A percentile compares a stretch with the other conserved stretches of the same genome.
phyloP scores from a whole-genome alignment of 2,113 vertebrate genomes.

The Octodon degus region DNA sequence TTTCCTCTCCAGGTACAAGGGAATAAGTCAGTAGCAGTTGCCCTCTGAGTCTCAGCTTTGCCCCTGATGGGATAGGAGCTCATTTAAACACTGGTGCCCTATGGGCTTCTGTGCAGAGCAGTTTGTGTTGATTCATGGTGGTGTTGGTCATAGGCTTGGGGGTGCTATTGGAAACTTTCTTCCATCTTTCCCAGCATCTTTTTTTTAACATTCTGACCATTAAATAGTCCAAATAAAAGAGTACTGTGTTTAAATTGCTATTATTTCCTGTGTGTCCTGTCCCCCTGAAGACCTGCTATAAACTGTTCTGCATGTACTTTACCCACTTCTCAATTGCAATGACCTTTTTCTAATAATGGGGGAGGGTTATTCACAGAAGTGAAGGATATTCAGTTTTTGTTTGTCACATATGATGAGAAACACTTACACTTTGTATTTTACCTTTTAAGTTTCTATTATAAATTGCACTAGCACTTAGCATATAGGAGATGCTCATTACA shows the following conservation, averaged over 20 bases:
- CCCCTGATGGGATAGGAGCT: neutral
- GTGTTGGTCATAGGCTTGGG: neutral
- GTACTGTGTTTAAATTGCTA: neutral
- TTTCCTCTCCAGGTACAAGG: conserved; percentile 3
- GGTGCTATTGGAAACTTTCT: neutral
- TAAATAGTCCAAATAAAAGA: neutral
- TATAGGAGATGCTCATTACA: neutral
- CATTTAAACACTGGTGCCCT: neutral
- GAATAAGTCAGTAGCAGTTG: neutral
- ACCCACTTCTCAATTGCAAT: neutral
- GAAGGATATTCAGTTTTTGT: neutral
- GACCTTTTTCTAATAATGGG: conserved; percentile 15
- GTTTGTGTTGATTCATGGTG: neutral
- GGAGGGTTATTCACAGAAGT: neutral
- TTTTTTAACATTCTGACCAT: neutral
- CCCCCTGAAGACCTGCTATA: neutral
- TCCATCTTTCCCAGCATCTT: neutral
- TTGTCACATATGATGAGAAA: neutral
- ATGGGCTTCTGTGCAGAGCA: neutral
- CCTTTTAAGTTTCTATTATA: neutral
- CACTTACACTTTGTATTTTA: neutral
- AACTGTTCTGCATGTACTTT: neutral
- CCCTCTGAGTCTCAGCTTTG: neutral
- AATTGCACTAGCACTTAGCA: neutral
- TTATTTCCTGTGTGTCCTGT: neutral